phyloP scores from a whole-genome alignment of 2,797 vertebrate species.

The Sebastes oblongus region DNA sequence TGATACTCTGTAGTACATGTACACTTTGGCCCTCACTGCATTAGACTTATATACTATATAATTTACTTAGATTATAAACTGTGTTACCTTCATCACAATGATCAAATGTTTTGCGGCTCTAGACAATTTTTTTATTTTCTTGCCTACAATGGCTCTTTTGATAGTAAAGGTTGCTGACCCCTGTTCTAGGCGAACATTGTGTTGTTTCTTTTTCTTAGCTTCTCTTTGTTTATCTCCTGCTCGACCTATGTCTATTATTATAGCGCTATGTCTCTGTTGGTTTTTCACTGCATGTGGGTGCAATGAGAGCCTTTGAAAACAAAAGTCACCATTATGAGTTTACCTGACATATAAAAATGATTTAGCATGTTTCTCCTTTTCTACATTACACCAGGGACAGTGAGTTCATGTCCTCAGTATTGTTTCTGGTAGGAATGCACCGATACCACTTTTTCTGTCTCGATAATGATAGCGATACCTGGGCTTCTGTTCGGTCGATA shows the following conservation, averaged over 20 bases:
- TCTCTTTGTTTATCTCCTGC: background rate
- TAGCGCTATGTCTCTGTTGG: background rate
- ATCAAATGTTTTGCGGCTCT: no score
- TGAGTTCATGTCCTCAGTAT: background rate
- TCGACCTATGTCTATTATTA: background rate
- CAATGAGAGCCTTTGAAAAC: background rate
- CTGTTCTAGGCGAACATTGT: background rate
- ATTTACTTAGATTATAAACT: no score
- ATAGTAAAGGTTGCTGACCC: no score
- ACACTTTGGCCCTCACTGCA: no score
- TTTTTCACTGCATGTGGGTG: background rate
- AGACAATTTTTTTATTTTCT: no score
- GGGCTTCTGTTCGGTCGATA: no score
- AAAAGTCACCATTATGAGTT: background rate
- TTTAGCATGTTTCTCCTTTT: background rate
- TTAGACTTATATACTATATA: no score
- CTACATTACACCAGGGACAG: background rate
- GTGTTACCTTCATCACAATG: no score
- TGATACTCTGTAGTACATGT: fast-evolving
- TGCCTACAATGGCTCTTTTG: no score
- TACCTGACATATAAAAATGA: background rate
- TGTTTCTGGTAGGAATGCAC: background rate
- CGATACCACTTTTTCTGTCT: no score
- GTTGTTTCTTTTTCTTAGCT: background rate
- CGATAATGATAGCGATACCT: fast-evolving